These are phyloP conservation scores for Epicampocera succincta DNA, from an alignment of 2,888 invertebrate genomes.

Conservation along the genomic window DNA sequence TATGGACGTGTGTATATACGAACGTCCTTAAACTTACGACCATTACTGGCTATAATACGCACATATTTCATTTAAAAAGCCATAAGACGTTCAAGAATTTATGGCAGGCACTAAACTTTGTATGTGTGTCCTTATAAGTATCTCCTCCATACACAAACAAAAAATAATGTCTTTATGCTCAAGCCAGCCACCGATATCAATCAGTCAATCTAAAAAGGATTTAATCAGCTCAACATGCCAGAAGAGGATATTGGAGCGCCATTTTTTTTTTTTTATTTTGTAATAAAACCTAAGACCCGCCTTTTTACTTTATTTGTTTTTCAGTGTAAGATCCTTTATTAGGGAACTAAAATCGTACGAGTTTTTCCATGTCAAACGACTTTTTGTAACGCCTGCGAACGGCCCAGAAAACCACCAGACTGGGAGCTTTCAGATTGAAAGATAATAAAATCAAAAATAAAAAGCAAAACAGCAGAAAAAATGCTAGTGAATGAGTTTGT, in stretches of 20 bases:
- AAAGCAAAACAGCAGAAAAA: conserved; percentile 12
- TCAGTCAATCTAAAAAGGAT: neutral
- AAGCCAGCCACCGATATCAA: too few relatives aligned
- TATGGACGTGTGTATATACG: neutral
- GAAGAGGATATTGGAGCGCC: too few relatives aligned
- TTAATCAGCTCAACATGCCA: neutral
- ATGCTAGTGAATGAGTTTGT: conserved; percentile 4
- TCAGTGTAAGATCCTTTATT: too few relatives aligned
- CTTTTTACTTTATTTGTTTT: too few relatives aligned
- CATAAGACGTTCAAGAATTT: conserved; percentile 56
- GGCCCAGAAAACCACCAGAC: neutral
- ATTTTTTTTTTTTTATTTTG: too few relatives aligned
- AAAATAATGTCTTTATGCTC: too few relatives aligned
- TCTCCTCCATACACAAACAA: neutral
- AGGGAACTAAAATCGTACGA: too few relatives aligned
- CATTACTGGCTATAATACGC: conserved; percentile 1
- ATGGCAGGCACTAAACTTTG: conserved; percentile 44
- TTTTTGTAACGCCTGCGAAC: neutral
- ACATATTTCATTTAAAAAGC: conserved; percentile 48
- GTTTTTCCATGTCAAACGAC: neutral
- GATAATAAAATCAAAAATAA: conserved; percentile 49
- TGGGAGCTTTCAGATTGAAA: conserved; percentile 26
- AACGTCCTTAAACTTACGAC: neutral
- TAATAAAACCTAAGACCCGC: too few relatives aligned
- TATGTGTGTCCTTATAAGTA: neutral